phyloP scores from a whole-genome alignment of 2,113 vertebrate genomes.

The Phrynosoma platyrhinos region DNA sequence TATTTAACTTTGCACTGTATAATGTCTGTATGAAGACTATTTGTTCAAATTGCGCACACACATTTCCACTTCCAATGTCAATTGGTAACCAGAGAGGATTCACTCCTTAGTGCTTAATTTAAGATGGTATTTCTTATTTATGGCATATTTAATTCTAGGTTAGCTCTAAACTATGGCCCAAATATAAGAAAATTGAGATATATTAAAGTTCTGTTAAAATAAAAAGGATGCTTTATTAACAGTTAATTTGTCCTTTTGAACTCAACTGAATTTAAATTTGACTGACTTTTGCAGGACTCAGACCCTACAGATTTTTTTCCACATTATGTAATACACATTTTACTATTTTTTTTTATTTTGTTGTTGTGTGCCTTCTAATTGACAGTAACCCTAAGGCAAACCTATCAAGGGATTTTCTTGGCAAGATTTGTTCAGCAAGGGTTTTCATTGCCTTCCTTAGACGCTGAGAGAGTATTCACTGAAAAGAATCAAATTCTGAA shows the following conservation, averaged over 20 bases:
- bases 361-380: too few relatives aligned
- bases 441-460: too few relatives aligned
- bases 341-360: too few relatives aligned
- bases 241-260: not conserved
- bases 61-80: fast-evolving
- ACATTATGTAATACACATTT: too few relatives aligned
- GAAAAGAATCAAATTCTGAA: not conserved
- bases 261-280: not conserved
- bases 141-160: not conserved
- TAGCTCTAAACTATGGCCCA: not conserved
- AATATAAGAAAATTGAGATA: not conserved
- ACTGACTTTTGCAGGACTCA: not conserved
- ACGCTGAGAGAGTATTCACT: too few relatives aligned
- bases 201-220: not conserved
- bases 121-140: not conserved
- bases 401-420: too few relatives aligned
- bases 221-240: not conserved
- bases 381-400: too few relatives aligned
- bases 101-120: not conserved
- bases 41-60: conserved; percentile 33
- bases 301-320: not conserved
- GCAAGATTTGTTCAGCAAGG: too few relatives aligned
- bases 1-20: conserved; percentile 83
- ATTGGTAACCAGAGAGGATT: not conserved
- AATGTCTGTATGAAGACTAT: conserved; percentile 49